phyloP scores from a whole-genome alignment of 2,797 vertebrate species.

The Oreochromis mossambicus region DNA sequence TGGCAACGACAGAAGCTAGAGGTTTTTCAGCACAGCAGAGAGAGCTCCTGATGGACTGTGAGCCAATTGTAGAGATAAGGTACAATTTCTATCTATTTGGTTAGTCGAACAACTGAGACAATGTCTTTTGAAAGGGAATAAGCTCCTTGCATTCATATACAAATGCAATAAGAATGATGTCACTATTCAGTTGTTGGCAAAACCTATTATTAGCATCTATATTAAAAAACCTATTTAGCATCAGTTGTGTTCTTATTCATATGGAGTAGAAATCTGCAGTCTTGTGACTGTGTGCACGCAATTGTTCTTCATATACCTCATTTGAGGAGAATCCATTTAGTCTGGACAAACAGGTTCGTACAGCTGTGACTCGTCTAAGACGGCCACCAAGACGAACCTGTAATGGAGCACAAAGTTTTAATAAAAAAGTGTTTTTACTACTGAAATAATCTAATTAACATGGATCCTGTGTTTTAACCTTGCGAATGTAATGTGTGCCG shows the following conservation, averaged over 20 bases:
- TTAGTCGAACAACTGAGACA: not conserved
- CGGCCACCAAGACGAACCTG: conserved; percentile 31
- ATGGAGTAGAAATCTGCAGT: not conserved
- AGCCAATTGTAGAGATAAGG: not conserved
- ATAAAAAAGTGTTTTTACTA: not conserved
- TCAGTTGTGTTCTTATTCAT: not conserved
- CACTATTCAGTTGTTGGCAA: rapidly evolving
- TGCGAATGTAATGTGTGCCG: conserved; percentile 36
- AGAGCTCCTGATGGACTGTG: not conserved
- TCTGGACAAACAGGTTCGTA: conserved; percentile 13
- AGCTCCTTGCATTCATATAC: not conserved
- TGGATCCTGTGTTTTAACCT: conserved; percentile 11
- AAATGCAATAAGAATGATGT: not conserved
- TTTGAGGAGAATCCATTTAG: conserved; percentile 14
- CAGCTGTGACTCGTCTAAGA: conserved; percentile 12
- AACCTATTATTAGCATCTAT: too few species aligned
- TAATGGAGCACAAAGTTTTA: not conserved
- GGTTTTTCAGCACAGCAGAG: not conserved
- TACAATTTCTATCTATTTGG: not conserved
- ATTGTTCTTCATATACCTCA: not conserved
- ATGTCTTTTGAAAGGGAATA: not conserved
- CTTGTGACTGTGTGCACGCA: not conserved
- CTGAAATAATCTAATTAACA: not conserved
- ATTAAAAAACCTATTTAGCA: not conserved
- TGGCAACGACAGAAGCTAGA: not conserved